phyloP scores from a whole-genome alignment of 2,113 vertebrate species.

The Pluvianellus socialis region DNA sequence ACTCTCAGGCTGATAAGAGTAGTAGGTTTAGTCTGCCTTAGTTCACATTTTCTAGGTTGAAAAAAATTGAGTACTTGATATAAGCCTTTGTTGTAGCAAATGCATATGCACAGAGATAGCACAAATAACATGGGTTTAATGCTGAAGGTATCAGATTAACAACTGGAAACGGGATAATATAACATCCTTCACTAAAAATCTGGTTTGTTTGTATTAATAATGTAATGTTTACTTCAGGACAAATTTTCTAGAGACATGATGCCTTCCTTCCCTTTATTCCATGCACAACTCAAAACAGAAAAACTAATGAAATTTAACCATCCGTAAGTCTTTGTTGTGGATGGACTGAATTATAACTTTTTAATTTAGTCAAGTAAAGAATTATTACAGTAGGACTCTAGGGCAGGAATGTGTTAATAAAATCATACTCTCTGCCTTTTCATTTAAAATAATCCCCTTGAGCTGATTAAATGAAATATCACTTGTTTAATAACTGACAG shows the following conservation, averaged over 20 bases:
- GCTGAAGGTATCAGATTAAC: neutral
- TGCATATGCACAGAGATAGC: neutral
- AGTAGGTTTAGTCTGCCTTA: neutral
- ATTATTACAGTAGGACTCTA: constrained; percentile 78
- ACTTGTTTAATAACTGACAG: constrained; percentile 85
- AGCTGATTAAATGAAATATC: constrained; percentile 87
- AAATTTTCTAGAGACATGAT: constrained; percentile 31
- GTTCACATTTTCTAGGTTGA: neutral
- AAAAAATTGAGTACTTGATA: neutral
- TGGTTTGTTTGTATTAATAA: neutral
- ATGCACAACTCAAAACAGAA: constrained; percentile 50
- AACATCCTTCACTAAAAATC: neutral
- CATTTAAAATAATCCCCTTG: constrained; percentile 85
- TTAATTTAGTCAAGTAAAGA: constrained; percentile 80
- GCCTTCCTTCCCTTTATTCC: constrained; percentile 48
- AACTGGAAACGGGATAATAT: neutral
- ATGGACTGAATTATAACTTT: constrained; percentile 78
- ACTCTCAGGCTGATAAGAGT: neutral
- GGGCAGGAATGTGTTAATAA: constrained; percentile 86
- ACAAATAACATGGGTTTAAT: neutral
- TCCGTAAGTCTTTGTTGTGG: constrained; percentile 66
- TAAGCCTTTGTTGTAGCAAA: constrained; percentile 15
- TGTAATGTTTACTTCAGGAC: constrained; percentile 28
- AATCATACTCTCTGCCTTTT: constrained; percentile 80
- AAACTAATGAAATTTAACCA: constrained; percentile 67